These are phyloP conservation scores for Onychostruthus taczanowskii DNA, from an alignment of 2,113 vertebrate genomes.

Conservation along the genomic window DNA sequence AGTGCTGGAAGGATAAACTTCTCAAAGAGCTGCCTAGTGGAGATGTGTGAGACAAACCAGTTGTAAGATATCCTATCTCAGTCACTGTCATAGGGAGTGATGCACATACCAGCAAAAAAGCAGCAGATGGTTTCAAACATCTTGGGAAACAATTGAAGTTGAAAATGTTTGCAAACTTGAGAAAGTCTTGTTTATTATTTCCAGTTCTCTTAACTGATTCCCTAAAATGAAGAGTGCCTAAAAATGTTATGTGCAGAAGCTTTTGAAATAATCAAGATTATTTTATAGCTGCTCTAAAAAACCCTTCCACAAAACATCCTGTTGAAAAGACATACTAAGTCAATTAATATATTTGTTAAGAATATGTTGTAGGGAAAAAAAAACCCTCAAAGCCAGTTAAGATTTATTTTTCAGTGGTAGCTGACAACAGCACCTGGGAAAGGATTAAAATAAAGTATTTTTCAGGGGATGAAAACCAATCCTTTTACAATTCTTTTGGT, in stretches of 20 bases:
- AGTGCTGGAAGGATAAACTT: background rate
- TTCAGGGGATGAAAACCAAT: background rate
- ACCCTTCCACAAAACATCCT: background rate
- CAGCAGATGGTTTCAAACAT: background rate
- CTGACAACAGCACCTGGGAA: background rate
- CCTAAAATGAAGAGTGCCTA: background rate
- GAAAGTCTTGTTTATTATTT: background rate
- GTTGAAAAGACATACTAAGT: background rate
- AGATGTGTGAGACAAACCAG: background rate
- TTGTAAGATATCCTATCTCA: background rate
- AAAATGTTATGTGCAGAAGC: background rate
- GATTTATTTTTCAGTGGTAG: background rate
- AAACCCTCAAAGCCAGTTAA: background rate
- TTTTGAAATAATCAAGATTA: background rate
- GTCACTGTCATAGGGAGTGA: background rate
- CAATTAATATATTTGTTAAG: background rate
- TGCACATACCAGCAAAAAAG: background rate
- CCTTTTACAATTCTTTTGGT: background rate
- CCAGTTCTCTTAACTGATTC: background rate
- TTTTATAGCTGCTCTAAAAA: background rate
- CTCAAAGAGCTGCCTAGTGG: background rate
- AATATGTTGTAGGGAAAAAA: background rate
- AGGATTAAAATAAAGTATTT: background rate
- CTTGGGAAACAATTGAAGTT: background rate
- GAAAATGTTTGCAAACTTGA: background rate